Percentiles rank a stretch among this genome's conserved stretches.
Evolutionary conservation across 2,888 invertebrate genomes (phyloP).

Genomic region (Noctua janthe): DNA sequence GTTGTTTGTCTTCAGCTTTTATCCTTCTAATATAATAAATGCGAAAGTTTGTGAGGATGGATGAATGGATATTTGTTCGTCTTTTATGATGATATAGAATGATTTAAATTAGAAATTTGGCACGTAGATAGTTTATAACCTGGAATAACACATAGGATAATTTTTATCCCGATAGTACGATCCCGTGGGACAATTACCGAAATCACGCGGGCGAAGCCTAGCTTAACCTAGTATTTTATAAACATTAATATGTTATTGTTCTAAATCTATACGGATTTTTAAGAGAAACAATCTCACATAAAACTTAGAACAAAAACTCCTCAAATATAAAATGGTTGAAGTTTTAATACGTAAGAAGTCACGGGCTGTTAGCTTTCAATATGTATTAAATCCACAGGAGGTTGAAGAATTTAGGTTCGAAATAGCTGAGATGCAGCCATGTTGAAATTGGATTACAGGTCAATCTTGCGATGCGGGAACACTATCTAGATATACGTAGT

Average conservation of each 20-base stretch:
- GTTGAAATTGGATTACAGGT: conserved; percentile 52
- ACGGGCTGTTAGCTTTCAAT: conserved; percentile 3
- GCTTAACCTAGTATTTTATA: not conserved
- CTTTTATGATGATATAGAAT: too few species aligned
- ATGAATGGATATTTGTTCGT: too few species aligned
- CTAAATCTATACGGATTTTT: not conserved
- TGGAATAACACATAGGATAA: too few species aligned
- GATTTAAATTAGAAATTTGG: too few species aligned
- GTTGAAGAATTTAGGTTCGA: conserved; percentile 23
- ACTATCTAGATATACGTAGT: conserved; percentile 20
- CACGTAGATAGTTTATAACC: too few species aligned
- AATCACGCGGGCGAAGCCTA: too few species aligned
- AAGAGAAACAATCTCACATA: not conserved
- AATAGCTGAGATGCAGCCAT: conserved; percentile 40
- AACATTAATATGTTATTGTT: not conserved
- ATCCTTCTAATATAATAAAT: too few species aligned
- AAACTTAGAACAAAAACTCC: not conserved
- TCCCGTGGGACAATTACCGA: too few species aligned
- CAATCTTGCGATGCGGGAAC: conserved; percentile 42
- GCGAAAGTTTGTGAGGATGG: too few species aligned
- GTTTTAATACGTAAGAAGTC: not conserved
- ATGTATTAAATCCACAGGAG: conserved; percentile 33
- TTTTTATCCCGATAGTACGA: too few species aligned
- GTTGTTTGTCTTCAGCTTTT: too few species aligned
- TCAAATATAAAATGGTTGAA: not conserved